Conservation (phyloP, 2,113 vertebrate genomes). For the Tor tambroides region DNA sequence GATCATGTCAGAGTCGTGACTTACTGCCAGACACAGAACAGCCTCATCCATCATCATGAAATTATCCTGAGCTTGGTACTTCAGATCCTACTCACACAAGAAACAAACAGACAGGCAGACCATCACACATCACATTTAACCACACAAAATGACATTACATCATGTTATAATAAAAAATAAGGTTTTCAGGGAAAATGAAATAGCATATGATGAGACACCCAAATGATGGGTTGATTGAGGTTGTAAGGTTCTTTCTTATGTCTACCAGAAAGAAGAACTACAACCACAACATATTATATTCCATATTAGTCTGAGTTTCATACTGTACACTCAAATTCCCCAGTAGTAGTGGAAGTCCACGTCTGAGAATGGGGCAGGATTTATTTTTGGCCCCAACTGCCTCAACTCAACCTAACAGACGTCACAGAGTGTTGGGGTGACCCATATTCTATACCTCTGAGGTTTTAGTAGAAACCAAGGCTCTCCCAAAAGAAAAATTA, state of each 20-base stretch:
- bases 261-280: not conserved
- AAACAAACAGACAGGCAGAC: not conserved
- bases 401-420: not conserved
- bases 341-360: not conserved
- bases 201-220: not conserved
- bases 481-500: not conserved
- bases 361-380: not conserved
- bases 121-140: slow-evolving; percentile 10
- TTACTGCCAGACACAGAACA: slow-evolving; percentile 95
- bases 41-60: slow-evolving; percentile 99
- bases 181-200: not conserved
- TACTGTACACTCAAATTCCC: not conserved
- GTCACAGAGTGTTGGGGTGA: slow-evolving; percentile 42
- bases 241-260: not conserved
- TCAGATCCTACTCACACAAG: slow-evolving; percentile 83
- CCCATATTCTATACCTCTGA: slow-evolving; percentile 48
- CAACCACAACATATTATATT: not conserved
- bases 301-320: not conserved
- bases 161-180: not conserved
- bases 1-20: slow-evolving; percentile 95
- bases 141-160: not conserved
- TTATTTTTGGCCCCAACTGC: slow-evolving; percentile 34
- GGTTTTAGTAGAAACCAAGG: slow-evolving; percentile 1
- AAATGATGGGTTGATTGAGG: not conserved
- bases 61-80: slow-evolving; percentile 97